Evolutionary conservation across 1,140 invertebrate genomes (phyloP).

Genomic region (Hylaeus volcanicus): DNA sequence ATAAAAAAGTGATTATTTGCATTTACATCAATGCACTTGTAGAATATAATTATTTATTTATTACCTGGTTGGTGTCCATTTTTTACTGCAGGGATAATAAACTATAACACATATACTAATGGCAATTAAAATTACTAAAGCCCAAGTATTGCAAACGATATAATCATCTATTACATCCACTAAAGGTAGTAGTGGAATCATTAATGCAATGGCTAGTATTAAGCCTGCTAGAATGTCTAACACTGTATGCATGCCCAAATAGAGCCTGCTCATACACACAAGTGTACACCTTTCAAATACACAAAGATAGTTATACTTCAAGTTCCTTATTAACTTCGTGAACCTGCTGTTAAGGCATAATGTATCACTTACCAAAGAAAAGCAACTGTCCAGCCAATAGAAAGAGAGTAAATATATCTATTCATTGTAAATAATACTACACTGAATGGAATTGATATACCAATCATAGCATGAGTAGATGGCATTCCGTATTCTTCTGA

Average conservation of each 20-base stretch:
- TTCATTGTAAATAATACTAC: slow-evolving; percentile 89
- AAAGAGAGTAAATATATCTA: slow-evolving; percentile 88
- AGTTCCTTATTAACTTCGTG: slow-evolving; percentile 11
- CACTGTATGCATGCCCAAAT: slow-evolving; percentile 95
- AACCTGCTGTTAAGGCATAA: neutral
- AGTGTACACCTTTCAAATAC: slow-evolving; percentile 84
- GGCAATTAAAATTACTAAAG: slow-evolving; percentile 84
- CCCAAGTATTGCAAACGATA: slow-evolving; percentile 85
- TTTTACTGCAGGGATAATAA: slow-evolving; percentile 87
- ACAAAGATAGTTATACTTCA: slow-evolving; percentile 25
- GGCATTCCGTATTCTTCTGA: slow-evolving; percentile 95
- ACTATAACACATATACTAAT: slow-evolving; percentile 85
- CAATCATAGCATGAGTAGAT: slow-evolving; percentile 96
- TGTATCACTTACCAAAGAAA: slow-evolving; percentile 79
- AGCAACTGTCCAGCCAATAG: slow-evolving; percentile 81
- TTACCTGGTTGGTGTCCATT: slow-evolving; percentile 92
- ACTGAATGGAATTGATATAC: slow-evolving; percentile 91
- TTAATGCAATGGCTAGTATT: slow-evolving; percentile 84
- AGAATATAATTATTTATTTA: slow-evolving; percentile 55
- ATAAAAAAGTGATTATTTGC: slow-evolving; percentile 48
- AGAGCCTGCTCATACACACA: slow-evolving; percentile 92
- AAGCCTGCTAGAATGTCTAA: slow-evolving; percentile 90
- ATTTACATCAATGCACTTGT: neutral
- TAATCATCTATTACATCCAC: slow-evolving; percentile 88
- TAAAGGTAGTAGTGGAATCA: slow-evolving; percentile 87